Base-by-base conservation (phyloP, 1,140 invertebrate genomes). In the Meloidogyne floridensis region DNA sequence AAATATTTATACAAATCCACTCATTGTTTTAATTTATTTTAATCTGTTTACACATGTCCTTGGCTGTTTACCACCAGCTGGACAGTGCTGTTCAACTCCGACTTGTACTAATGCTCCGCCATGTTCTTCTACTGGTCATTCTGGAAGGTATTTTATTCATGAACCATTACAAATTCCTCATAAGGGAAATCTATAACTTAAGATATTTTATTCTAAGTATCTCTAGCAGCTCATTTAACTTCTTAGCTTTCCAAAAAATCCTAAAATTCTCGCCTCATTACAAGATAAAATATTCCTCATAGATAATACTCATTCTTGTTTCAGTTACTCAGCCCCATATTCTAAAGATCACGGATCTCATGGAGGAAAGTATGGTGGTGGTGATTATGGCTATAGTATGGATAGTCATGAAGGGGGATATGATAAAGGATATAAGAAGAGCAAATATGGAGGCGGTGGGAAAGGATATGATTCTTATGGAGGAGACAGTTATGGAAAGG, bases 391-490 rank as follows among this genome's bases (percentile, higher is more conserved):
- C 7, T 65, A 65, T 65, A 65, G 7, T 65, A 65, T 65, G 59
- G 59, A 65, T 6, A 65, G 59, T 18, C n/a, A 65, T 65, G 59
- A 65, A 65, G n/a, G 59, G 7, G 59, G 59, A 13, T 65, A 65
- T 65, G 59, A 65, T 65, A 65, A 65, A 65, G n/a, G 13, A 6
- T 65, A 65, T 65, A 65, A 65, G n/a, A 65, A 65, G n/a, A 65
- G 59, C 10, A 65, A 65, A 65, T 65, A 65, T n/a, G n/a, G 10
- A 1, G 59, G 59, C 10, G 9, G 9, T 54, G n/a, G n/a, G 6
- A 18, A 15, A 59, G 56, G n/a, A 65, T 65, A 65, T 65, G n/a
- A 65, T 65, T 65, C 59, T 65, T 65, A 65, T 65, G 59, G 59
- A 1, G n/a, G 13, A 59, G 56, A 32, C 32, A 32, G 32, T 65